Conservation (phyloP, 2,888 invertebrate genomes). For the Myathropa florea region DNA sequence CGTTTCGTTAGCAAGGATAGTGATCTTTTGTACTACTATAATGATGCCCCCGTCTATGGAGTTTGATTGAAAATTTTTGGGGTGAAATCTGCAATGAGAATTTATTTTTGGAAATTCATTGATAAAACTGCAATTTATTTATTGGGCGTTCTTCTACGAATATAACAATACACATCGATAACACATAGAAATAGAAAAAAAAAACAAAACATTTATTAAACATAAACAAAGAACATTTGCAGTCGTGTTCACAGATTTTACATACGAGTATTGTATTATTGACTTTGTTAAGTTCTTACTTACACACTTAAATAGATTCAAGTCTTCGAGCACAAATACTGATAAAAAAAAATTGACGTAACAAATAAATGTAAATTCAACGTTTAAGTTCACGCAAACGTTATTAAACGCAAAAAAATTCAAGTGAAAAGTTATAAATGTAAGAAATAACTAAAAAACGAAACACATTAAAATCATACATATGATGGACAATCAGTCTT, state of each 20-base stretch:
- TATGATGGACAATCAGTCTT: conserved; percentile 17
- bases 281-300: conserved; percentile 26
- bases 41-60: conserved; percentile 70
- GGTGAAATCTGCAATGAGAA: conserved; percentile 73
- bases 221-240: conserved; percentile 37
- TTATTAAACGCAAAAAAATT: conserved; percentile 14
- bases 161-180: conserved; percentile 63
- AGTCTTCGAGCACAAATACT: conserved; percentile 53
- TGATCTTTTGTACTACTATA: conserved; percentile 72
- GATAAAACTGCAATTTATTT: conserved; percentile 42
- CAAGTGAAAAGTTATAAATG: not conserved
- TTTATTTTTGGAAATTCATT: conserved; percentile 60
- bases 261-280: not conserved
- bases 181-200: conserved; percentile 33
- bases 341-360: not conserved
- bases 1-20: conserved; percentile 73
- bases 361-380: not conserved
- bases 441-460: not conserved
- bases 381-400: conserved; percentile 19
- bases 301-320: conserved; percentile 44
- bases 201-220: not conserved
- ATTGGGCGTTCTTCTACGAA: conserved; percentile 27
- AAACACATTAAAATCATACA: conserved; percentile 57
- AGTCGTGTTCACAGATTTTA: conserved; percentile 21
- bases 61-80: conserved; percentile 71